Percentiles rank a stretch among this genome's conserved stretches.
Evolutionary conservation across 2,888 invertebrate genomes (phyloP).

Genomic region (Leptothorax acervorum): DNA sequence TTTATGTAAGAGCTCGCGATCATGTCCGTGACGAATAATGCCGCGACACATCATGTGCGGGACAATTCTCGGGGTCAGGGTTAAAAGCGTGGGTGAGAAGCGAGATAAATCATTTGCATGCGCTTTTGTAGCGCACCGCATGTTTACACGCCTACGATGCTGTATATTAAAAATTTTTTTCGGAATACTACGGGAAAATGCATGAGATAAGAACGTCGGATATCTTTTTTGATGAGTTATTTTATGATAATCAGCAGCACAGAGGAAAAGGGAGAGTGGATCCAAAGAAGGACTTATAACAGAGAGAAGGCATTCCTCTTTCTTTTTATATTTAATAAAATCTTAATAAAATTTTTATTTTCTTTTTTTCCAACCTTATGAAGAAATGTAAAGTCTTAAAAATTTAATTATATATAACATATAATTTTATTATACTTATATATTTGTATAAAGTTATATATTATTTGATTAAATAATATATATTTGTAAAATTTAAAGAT

Average conservation of each 20-base stretch:
- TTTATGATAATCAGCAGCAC: neutral
- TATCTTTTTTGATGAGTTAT: neutral
- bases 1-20: conserved; percentile 31
- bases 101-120: conserved; percentile 76
- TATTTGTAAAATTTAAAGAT: neutral
- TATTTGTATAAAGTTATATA: neutral
- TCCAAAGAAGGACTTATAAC: neutral
- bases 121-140: conserved; percentile 67
- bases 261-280: neutral
- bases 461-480: neutral
- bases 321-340: neutral
- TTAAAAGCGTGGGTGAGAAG: conserved; percentile 72
- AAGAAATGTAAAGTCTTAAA: neutral
- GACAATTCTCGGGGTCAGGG: conserved; percentile 71
- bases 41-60: conserved; percentile 26
- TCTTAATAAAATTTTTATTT: neutral
- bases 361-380: neutral
- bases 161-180: conserved; percentile 61
- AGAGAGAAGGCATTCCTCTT: neutral
- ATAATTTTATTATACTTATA: neutral
- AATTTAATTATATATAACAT: neutral
- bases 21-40: conserved; percentile 39
- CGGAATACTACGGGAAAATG: conserved; percentile 56
- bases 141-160: conserved; percentile 73
- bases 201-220: conserved; percentile 37